These are phyloP conservation scores for Botia kubotai DNA, from an alignment of 2,797 vertebrate species.

Conservation along the genomic window DNA sequence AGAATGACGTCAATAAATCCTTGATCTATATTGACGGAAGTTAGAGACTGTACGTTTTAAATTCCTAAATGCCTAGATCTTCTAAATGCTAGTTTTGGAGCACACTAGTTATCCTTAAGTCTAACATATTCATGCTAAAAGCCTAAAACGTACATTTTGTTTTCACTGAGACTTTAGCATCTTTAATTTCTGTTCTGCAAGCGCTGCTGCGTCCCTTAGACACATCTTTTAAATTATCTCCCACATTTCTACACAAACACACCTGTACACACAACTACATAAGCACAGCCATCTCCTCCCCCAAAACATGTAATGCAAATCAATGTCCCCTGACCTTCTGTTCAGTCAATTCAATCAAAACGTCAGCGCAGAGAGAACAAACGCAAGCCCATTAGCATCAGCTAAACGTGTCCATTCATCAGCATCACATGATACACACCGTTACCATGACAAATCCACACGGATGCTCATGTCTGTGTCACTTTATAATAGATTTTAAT, in stretches of 20 bases:
- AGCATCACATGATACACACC: conserved; percentile 56
- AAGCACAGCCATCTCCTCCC: conserved; percentile 51
- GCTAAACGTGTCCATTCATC: conserved; percentile 59
- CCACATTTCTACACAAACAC: conserved; percentile 26
- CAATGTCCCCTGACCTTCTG: conserved; percentile 43
- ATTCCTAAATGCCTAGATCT: no score
- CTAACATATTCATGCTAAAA: no score
- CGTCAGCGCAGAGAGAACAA: conserved; percentile 31
- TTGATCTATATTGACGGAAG: no score
- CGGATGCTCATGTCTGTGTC: conserved; percentile 14
- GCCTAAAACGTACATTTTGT: no score
- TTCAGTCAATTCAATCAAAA: conserved; percentile 37
- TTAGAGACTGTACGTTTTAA: no score
- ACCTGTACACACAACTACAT: conserved; percentile 20
- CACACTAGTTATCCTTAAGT: no score
- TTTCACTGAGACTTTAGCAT: no score
- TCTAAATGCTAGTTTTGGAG: no score
- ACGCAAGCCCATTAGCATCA: conserved; percentile 54
- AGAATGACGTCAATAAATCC: no score
- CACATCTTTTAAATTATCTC: conserved; percentile 24
- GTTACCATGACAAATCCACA: conserved; percentile 46
- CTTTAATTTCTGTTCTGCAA: no score
- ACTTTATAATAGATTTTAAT: conserved; percentile 42
- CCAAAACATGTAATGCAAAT: conserved; percentile 55
- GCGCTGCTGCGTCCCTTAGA: no score